A percentile compares a stretch with the other conserved stretches of the same genome.
Conservation (phyloP, 2,888 invertebrate genomes). For the Anagyrus pseudococci region DNA sequence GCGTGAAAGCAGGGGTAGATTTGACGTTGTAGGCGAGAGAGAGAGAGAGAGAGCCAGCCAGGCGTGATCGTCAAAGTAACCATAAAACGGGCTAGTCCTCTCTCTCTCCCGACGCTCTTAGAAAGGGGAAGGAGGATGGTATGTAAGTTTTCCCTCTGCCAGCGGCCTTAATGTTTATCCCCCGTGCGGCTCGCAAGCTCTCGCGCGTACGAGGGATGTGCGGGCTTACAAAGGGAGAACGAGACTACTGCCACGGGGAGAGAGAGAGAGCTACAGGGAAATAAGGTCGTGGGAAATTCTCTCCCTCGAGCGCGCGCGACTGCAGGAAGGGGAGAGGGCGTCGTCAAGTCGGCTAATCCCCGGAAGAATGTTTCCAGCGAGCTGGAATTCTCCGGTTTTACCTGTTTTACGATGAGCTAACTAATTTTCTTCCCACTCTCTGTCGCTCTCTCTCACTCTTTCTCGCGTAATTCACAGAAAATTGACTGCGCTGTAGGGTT, state of each 20-base stretch:
- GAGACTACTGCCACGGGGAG: no score
- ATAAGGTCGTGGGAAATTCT: neutral
- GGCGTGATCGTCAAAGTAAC: no score
- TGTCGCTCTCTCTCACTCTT: no score
- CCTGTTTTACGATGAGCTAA: no score
- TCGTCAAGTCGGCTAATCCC: constrained; percentile 1
- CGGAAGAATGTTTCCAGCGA: neutral
- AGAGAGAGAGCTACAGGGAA: constrained; percentile 1
- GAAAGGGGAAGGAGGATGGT: no score
- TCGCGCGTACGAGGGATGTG: neutral
- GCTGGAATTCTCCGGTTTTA: neutral
- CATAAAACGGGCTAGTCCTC: no score
- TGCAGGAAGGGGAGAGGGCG: neutral
- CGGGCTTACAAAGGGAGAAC: constrained; percentile 6
- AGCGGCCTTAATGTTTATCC: constrained; percentile 31
- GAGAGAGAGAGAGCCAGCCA: neutral
- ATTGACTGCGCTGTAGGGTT: no score
- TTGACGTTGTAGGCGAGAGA: no score
- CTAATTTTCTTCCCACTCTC: no score
- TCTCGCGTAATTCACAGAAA: no score
- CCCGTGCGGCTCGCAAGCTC: constrained; percentile 1
- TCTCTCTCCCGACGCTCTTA: no score
- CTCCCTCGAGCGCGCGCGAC: neutral
- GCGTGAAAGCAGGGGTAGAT: no score
- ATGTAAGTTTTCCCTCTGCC: constrained; percentile 14